Conservation (phyloP, 2,113 vertebrate genomes). For the Gymnorhina tibicen region DNA sequence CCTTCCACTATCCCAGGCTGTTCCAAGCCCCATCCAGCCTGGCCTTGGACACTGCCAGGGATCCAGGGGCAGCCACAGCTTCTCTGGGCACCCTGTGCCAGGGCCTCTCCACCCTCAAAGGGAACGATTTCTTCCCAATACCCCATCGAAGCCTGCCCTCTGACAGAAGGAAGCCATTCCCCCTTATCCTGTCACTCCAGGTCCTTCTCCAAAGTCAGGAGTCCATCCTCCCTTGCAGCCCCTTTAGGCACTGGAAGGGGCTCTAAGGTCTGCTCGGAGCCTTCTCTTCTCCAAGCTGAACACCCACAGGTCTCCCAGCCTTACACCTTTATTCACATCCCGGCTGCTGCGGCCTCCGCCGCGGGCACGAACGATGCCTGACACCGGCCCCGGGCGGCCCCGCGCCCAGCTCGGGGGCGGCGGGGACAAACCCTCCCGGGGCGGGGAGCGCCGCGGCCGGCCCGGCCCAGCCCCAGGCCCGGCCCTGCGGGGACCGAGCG, state of each 20-base stretch:
- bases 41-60: not conserved
- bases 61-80: not conserved
- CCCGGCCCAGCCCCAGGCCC: no score
- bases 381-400: not conserved
- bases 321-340: not conserved
- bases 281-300: not conserved
- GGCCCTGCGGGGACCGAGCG: no score
- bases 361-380: not conserved
- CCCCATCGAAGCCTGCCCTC: not conserved
- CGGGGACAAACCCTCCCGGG: not conserved
- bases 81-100: not conserved
- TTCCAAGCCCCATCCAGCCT: accelerated
- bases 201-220: not conserved
- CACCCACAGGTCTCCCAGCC: not conserved
- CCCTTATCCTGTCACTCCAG: not conserved
- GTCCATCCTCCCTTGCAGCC: not conserved
- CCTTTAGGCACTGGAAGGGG: not conserved
- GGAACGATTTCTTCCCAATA: not conserved
- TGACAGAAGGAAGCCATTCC: not conserved
- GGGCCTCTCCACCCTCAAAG: no score
- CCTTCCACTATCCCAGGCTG: accelerated
- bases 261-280: not conserved
- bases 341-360: not conserved
- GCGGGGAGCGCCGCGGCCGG: no score
- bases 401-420: not conserved